Conservation (phyloP, 2,113 vertebrate genomes). For the Hippocampus mohnikei region DNA sequence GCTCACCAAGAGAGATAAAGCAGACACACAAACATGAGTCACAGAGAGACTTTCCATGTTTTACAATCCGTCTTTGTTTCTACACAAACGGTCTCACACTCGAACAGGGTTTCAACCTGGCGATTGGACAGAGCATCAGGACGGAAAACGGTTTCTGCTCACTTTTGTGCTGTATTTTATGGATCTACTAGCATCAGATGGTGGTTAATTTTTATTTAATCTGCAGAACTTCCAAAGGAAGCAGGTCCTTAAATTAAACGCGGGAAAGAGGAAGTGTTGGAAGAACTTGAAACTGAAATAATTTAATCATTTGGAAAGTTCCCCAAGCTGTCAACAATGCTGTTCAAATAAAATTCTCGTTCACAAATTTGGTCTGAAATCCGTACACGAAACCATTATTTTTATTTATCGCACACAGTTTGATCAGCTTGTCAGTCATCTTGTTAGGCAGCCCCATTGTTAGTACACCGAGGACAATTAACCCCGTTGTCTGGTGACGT, state of each 20-base stretch:
- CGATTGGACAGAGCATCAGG: neutral
- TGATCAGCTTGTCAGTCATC: neutral
- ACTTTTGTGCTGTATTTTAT: neutral
- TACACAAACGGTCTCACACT: neutral
- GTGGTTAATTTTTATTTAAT: neutral
- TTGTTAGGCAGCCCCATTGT: neutral
- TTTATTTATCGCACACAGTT: neutral
- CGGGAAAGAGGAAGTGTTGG: neutral
- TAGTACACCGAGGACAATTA: neutral
- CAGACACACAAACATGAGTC: conserved; percentile 55
- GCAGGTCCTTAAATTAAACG: neutral
- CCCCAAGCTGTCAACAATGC: too few relatives aligned
- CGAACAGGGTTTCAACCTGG: conserved; percentile 36
- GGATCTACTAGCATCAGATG: neutral
- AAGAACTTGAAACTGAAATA: neutral
- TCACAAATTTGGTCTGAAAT: too few relatives aligned
- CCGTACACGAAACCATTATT: neutral
- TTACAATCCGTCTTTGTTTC: conserved; percentile 64
- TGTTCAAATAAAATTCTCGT: too few relatives aligned
- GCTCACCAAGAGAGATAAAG: conserved; percentile 53
- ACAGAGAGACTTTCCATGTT: conserved; percentile 47
- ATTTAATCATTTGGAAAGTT: neutral
- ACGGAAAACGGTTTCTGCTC: neutral
- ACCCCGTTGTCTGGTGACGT: conserved; percentile 9
- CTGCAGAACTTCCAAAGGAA: neutral